Evolutionary conservation across 2,113 vertebrate genomes (phyloP), one percentile per base, ranked within the genome.

Genomic region (Chloropsis hardwickii): DNA sequence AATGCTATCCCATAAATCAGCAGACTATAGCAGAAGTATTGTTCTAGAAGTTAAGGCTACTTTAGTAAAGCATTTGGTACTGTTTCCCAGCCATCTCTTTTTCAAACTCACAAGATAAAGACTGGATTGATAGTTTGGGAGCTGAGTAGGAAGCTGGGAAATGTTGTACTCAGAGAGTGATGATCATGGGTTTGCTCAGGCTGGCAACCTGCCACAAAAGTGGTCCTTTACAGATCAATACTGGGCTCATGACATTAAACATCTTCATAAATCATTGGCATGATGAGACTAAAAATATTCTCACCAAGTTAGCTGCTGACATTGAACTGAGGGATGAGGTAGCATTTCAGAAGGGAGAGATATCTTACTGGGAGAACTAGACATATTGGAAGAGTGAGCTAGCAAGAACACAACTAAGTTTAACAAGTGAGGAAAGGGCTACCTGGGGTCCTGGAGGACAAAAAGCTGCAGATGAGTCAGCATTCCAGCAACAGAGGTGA

Each of bases 191-290:
- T 71, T 61, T 81, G 12, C n/a, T 83, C 25, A 56, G 19, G n/a
- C 16, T 78, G 29, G 17, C 12, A 89, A 12, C 6, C 8, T 51
- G 5, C 11, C 22, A n/a, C 35, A 86, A 27, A 29, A 15, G 5
- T 13, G 24, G 22, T 27, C 25, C 20, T 39, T 66, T 33, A 65
- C 6, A 16, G 11, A 69, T 64, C 33, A 73, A 4, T 31, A 65
- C 19, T 24, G 35, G 17, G 12, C 11, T 42, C 27, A 35, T 0
- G 0, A 37, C 42, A 24, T 35, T 28, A 14, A 56, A 60, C 9
- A 39, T 35, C 25, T 92, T 89, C 47, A 44, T 29, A 76, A 86
- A 53, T 35, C 2, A 25, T 44, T 42, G 48, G 10, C 48, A 47
- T 39, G 14, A 18, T 35, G 7, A 14, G 8, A 47, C 5, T 66